These are phyloP conservation scores for Melinaea menophilus DNA, from an alignment of 2,888 invertebrate species.

Conservation along the genomic window DNA sequence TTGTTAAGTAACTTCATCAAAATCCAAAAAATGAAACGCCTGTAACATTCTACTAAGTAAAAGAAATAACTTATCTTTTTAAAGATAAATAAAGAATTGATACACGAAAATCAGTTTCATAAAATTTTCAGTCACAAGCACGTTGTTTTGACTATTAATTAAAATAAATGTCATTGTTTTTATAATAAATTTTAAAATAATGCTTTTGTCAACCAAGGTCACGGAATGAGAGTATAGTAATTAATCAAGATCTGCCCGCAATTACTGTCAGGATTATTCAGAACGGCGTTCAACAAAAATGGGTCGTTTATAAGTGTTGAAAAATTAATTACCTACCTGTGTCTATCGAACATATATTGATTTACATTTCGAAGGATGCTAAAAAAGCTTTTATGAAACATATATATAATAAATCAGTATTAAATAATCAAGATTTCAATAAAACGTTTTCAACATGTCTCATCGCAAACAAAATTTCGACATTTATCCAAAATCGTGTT, in stretches of 20 bases:
- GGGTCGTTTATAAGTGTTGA: conserved; percentile 1
- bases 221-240: conserved; percentile 4
- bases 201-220: conserved; percentile 1
- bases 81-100: no score
- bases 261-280: conserved; percentile 6
- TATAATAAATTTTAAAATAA: conserved; percentile 3
- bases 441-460: not conserved
- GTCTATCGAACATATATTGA: not conserved
- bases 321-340: conserved; percentile 4
- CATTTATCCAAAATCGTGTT: no score
- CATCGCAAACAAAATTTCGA: not conserved
- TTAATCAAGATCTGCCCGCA: conserved; percentile 5
- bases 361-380: no score
- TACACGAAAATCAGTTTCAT: no score
- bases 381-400: no score
- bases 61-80: no score
- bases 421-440: not conserved
- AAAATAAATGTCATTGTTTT: conserved; percentile 1
- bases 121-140: not conserved
- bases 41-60: no score
- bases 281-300: not conserved
- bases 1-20: no score
- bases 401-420: no score
- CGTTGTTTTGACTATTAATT: conserved; percentile 2
- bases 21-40: no score